Conservation (phyloP, 2,888 invertebrate genomes). For the Pterostichus madidus region DNA sequence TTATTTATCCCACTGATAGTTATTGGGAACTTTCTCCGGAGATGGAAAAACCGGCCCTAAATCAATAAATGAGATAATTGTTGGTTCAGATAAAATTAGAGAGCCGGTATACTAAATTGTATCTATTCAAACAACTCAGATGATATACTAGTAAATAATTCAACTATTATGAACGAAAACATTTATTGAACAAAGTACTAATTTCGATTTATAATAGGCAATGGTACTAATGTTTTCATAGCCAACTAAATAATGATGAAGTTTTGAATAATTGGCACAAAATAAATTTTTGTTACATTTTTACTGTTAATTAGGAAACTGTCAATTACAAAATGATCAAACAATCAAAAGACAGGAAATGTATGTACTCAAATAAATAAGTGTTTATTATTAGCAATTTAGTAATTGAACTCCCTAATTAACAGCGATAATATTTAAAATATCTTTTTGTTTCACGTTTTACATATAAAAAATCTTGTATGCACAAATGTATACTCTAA, state of each 20-base stretch:
- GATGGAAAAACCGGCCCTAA: too few relatives aligned
- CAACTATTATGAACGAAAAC: slow-evolving; percentile 25
- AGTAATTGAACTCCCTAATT: slow-evolving; percentile 16
- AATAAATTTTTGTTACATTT: slow-evolving; percentile 39
- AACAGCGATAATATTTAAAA: slow-evolving; percentile 33
- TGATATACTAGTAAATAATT: slow-evolving; percentile 17
- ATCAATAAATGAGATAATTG: too few relatives aligned
- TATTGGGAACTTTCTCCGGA: too few relatives aligned
- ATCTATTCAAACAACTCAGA: slow-evolving; percentile 22
- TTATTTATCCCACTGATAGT: too few relatives aligned
- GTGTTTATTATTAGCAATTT: slow-evolving; percentile 16
- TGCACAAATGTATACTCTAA: slow-evolving; percentile 33
- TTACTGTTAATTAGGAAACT: slow-evolving; percentile 44
- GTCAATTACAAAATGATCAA: slow-evolving; percentile 20
- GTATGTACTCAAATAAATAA: slow-evolving; percentile 31
- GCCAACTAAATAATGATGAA: slow-evolving; percentile 39
- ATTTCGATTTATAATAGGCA: slow-evolving; percentile 18
- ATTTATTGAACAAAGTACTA: slow-evolving; percentile 35
- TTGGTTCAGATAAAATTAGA: not conserved
- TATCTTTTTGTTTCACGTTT: slow-evolving; percentile 37
- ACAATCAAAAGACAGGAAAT: slow-evolving; percentile 26
- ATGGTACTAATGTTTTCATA: slow-evolving; percentile 8
- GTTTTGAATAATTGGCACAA: slow-evolving; percentile 45
- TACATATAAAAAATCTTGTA: slow-evolving; percentile 39
- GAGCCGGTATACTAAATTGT: slow-evolving; percentile 11